Evolutionary conservation across 1,140 invertebrate genomes (phyloP).

Genomic region (Hycleus cichorii): DNA sequence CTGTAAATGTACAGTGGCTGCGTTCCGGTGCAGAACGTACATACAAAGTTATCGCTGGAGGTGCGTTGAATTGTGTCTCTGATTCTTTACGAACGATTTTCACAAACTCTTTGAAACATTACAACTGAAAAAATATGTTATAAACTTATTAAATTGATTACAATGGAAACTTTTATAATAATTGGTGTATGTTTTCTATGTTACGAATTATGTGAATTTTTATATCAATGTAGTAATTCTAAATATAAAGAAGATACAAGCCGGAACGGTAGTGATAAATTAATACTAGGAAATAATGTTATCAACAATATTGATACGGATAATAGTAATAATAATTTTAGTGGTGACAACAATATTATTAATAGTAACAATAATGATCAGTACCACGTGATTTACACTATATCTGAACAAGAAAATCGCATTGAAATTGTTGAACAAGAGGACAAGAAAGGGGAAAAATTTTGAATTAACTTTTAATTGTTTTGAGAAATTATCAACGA

Average conservation of each 20-base stretch:
- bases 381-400: constrained; percentile 21
- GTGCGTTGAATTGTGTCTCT: too few species aligned
- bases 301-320: too few species aligned
- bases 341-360: not conserved
- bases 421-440: too few species aligned
- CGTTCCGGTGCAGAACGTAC: not conserved
- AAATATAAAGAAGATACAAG: constrained; percentile 6
- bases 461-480: too few species aligned
- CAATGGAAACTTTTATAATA: constrained; percentile 50
- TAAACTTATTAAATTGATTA: not conserved
- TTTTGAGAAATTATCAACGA: too few species aligned
- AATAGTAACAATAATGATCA: not conserved
- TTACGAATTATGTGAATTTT: constrained; percentile 48
- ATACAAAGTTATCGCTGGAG: not conserved
- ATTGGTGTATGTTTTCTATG: constrained; percentile 49
- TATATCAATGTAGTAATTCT: constrained; percentile 31
- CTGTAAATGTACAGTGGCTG: not conserved
- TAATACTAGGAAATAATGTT: too few species aligned
- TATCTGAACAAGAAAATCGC: constrained; percentile 2
- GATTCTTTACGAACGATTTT: too few species aligned
- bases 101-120: too few species aligned
- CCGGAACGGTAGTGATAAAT: too few species aligned
- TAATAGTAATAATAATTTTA: too few species aligned
- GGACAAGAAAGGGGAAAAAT: too few species aligned
- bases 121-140: too few species aligned